A percentile compares a stretch with the other conserved stretches of the same genome.
Conservation (phyloP, 2,113 vertebrate genomes). For the Picathartes gymnocephalus region DNA sequence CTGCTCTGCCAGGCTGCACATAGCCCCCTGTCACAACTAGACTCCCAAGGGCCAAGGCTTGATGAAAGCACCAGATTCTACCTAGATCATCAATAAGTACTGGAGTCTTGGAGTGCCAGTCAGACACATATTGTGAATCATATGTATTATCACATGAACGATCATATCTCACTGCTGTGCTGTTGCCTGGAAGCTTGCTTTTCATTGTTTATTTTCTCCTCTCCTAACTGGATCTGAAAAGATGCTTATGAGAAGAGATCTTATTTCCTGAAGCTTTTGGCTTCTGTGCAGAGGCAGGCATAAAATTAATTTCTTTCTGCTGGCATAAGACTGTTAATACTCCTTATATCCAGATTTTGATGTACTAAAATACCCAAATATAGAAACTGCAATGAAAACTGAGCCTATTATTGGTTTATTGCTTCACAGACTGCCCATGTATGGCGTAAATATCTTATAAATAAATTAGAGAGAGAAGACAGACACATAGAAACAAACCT, state of each 20-base stretch:
- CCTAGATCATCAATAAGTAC: neutral
- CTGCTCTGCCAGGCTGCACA: neutral
- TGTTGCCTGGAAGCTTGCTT: neutral
- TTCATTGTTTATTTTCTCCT: slow-evolving; percentile 6
- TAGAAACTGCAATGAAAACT: slow-evolving; percentile 7
- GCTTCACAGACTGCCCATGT: slow-evolving; percentile 13
- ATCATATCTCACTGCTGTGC: neutral
- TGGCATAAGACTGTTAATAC: slow-evolving; percentile 15
- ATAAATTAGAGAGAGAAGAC: neutral
- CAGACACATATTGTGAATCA: neutral
- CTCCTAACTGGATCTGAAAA: slow-evolving; percentile 21
- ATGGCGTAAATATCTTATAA: slow-evolving; percentile 26
- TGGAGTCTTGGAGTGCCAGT: neutral
- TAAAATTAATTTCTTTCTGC: slow-evolving; percentile 50
- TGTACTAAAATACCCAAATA: slow-evolving; percentile 15
- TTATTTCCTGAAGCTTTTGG: slow-evolving; percentile 33
- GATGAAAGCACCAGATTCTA: neutral
- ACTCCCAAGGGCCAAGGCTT: neutral
- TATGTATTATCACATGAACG: neutral
- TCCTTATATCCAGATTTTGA: slow-evolving; percentile 20
- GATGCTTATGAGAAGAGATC: slow-evolving; percentile 13
- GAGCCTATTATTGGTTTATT: slow-evolving; percentile 5
- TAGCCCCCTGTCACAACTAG: fast-evolving
- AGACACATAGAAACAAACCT: neutral
- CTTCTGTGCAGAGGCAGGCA: slow-evolving; percentile 33